Percentiles rank a stretch among this genome's conserved stretches.
phyloP scores from a whole-genome alignment of 2,888 invertebrate species.

The Trachelus iudaicus region DNA sequence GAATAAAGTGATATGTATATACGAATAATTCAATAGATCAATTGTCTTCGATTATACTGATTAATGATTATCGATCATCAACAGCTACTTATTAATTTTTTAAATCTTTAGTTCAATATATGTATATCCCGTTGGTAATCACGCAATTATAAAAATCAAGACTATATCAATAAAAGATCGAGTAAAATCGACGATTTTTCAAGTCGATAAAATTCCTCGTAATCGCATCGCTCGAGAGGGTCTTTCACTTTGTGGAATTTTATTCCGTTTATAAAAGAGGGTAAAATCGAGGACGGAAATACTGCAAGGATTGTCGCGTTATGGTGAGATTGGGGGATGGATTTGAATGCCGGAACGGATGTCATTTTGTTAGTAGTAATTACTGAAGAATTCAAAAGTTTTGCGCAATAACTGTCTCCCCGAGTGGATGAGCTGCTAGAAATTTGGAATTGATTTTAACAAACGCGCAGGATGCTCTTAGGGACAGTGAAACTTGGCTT shows the following conservation, averaged over 20 bases:
- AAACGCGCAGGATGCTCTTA: not conserved
- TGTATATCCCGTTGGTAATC: too few species aligned
- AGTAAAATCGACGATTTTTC: not conserved
- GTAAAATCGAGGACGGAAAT: not conserved
- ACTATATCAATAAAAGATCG: not conserved
- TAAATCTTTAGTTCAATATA: too few species aligned
- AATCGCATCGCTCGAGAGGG: not conserved
- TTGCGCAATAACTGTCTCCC: not conserved
- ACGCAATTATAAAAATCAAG: not conserved
- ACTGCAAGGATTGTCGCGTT: not conserved
- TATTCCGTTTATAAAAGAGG: not conserved
- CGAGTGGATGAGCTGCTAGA: not conserved
- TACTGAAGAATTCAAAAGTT: not conserved
- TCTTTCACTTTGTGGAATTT: not conserved
- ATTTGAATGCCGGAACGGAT: not conserved
- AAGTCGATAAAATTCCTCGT: not conserved
- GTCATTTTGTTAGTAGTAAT: not conserved
- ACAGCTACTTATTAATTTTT: too few species aligned
- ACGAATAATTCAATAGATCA: not conserved
- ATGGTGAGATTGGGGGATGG: not conserved
- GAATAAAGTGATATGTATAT: not conserved
- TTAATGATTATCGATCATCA: not conserved
- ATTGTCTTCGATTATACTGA: not conserved
- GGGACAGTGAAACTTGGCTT: not conserved
- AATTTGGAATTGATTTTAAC: not conserved